A percentile compares a stretch with the other conserved stretches of the same genome.
phyloP scores from a whole-genome alignment of 2,113 vertebrate genomes.

The Telmatochromis sp. region DNA sequence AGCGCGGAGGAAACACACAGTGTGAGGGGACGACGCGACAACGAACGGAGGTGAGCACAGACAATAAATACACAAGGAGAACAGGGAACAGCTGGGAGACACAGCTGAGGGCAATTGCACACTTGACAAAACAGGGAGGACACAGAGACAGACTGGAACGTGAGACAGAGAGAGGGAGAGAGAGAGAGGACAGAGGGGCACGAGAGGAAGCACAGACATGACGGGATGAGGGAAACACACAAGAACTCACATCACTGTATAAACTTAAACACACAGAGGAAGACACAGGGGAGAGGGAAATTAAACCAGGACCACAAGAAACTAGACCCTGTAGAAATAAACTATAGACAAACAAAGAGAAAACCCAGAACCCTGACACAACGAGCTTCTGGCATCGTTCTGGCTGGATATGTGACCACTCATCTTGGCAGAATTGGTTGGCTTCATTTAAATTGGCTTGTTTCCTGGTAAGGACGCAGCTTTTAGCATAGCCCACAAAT shows the following conservation, averaged over 20 bases:
- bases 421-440: not conserved
- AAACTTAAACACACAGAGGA: not conserved
- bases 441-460: not conserved
- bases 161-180: not conserved
- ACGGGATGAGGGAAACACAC: not conserved
- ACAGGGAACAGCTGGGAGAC: not conserved
- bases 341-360: not conserved
- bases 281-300: not conserved
- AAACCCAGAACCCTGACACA: not conserved
- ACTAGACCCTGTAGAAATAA: not conserved
- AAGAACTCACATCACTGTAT: not conserved
- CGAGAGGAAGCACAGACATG: not conserved
- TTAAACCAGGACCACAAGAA: not conserved
- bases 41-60: not conserved
- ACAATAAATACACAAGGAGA: not conserved
- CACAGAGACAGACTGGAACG: not conserved
- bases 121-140: not conserved
- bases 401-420: not conserved
- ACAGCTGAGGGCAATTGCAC: not conserved
- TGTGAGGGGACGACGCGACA: not conserved
- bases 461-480: not conserved
- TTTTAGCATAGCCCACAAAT: not conserved
- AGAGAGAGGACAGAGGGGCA: not conserved
- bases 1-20: not conserved
- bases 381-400: not conserved